Evolutionary conservation across 2,113 vertebrate genomes (phyloP), one percentile per base, ranked within the genome.

Genomic region (Bos javanicus): DNA sequence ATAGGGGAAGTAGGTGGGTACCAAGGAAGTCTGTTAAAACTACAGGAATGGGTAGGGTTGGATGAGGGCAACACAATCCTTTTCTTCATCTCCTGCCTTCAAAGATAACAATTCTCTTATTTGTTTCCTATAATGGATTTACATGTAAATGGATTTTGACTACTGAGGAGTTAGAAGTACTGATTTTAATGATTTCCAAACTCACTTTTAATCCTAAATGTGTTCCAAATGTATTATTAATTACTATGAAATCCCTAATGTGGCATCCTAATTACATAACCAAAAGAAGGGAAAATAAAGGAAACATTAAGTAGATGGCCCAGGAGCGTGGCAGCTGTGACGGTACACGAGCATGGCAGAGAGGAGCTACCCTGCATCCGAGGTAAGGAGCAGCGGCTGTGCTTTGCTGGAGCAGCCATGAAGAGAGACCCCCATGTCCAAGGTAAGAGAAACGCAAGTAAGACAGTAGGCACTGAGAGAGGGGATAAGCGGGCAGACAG

Each of bases 261-360:
- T n/a, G 80, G 11, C 33, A 82, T 54, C 19, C 19, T 25, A 82
- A n/a, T 54, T 82, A 23, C 21, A 21, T n/a, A 82, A n/a, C 6
- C 30, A 52, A n/a, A 54, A 52, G 30, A n/a, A 82, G 19, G 19
- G 50, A 23, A 54, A 33, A 54, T n/a, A 82, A 82, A 82, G 50
- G 30, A 82, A 52, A 82, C 33, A 6, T 14, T 54, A 7, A 54
- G 3, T 23, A 54, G 30, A 82, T 7, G 48, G 48, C 33, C 60
- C 13, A 62, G 60, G 28, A 62, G 59, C 59, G 0, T 0, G 2
- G 8, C 0, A 0, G 60, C 28, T 62, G 60, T 13, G 6, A 15
- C 6, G 28, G 28, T 28, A 30, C 28, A 14, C 5, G 1, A 62
- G 60, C 28, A 1, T 2, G 6, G 14, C 28, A 15, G 60, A 62